These are phyloP conservation scores for Argyresthia albistria DNA, from an alignment of 2,888 invertebrate species.

Conservation along the genomic window DNA sequence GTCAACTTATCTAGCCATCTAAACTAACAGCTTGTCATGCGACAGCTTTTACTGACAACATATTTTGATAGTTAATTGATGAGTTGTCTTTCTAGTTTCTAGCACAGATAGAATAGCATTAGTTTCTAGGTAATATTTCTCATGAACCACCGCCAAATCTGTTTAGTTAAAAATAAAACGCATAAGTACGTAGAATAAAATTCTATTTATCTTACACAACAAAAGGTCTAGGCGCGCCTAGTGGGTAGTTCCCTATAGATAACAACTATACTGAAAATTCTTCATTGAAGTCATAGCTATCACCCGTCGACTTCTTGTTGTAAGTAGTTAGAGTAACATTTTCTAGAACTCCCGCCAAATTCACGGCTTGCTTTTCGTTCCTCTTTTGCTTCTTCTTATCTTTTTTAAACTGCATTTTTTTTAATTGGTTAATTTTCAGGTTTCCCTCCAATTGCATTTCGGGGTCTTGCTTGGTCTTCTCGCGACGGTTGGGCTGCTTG, in stretches of 20 bases:
- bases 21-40: too few relatives aligned
- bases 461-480: slow-evolving; percentile 69
- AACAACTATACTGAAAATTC: slow-evolving; percentile 54
- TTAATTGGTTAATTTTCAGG: slow-evolving; percentile 52
- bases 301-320: slow-evolving; percentile 44
- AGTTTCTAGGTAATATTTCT: too few relatives aligned
- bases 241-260: background rate
- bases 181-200: background rate
- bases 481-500: slow-evolving; percentile 39
- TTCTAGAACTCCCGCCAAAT: slow-evolving; percentile 77
- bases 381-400: slow-evolving; percentile 66
- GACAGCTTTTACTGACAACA: too few relatives aligned
- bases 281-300: slow-evolving; percentile 73
- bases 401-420: slow-evolving; percentile 75
- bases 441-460: slow-evolving; percentile 81
- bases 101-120: too few relatives aligned
- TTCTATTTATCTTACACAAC: slow-evolving; percentile 15
- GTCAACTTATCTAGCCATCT: too few relatives aligned
- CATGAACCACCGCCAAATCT: too few relatives aligned
- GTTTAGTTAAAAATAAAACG: too few relatives aligned
- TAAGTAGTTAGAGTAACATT: slow-evolving; percentile 61
- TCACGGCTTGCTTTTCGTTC: slow-evolving; percentile 74
- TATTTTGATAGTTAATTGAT: too few relatives aligned
- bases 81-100: too few relatives aligned
- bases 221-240: slow-evolving; percentile 2